Percentiles rank a stretch among this genome's conserved stretches.
Evolutionary conservation across 2,888 invertebrate genomes (phyloP).

Genomic region (Agelastica alni): DNA sequence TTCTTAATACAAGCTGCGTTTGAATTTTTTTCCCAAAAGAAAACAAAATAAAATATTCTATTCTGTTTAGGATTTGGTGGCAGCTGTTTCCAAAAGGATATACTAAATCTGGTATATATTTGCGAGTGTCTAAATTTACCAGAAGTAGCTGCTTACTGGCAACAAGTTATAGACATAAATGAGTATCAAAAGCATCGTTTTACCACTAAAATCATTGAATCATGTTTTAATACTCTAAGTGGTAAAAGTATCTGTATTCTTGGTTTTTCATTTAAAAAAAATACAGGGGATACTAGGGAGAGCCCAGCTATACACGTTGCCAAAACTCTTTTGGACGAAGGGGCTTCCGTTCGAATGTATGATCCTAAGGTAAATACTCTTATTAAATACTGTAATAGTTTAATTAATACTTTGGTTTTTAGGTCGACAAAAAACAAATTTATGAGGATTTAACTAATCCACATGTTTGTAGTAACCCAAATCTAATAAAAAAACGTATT

Average conservation of each 20-base stretch:
- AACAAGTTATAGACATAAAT: conserved; percentile 95
- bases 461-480: conserved; percentile 71
- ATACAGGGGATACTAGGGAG: conserved; percentile 97
- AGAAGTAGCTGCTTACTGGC: conserved; percentile 98
- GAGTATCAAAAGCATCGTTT: conserved; percentile 95
- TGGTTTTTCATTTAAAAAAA: conserved; percentile 99
- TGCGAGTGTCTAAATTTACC: conserved; percentile 94
- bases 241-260: conserved; percentile 94
- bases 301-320: conserved; percentile 95
- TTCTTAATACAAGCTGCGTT: too few species aligned
- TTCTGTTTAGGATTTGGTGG: conserved; percentile 92
- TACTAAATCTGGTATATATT: conserved; percentile 95
- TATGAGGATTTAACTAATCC: conserved; percentile 79
- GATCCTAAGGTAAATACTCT: conserved; percentile 97
- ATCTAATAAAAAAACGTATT: conserved; percentile 70
- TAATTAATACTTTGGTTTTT: too few species aligned
- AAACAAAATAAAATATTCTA: background rate
- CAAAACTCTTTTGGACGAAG: conserved; percentile 91
- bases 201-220: conserved; percentile 83
- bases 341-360: conserved; percentile 91
- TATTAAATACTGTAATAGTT: too few species aligned
- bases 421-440: conserved; percentile 79
- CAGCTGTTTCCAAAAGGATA: conserved; percentile 99
- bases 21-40: too few species aligned
- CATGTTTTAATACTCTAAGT: conserved; percentile 94